These are phyloP conservation scores for Heliconius cydno DNA, from an alignment of 2,888 invertebrate species.

Conservation along the genomic window DNA sequence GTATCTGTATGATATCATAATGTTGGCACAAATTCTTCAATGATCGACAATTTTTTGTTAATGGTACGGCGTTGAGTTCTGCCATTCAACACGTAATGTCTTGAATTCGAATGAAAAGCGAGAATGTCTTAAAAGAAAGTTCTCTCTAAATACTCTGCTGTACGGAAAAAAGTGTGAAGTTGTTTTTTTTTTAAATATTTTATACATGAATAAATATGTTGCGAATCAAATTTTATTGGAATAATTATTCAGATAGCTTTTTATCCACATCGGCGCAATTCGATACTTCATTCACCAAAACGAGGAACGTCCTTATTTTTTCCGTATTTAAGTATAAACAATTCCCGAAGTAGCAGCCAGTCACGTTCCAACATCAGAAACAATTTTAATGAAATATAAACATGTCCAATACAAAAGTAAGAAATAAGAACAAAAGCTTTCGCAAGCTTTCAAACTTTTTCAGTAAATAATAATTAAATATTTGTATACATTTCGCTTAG, in stretches of 20 bases:
- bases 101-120: not conserved
- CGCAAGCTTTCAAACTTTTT: not conserved
- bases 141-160: not conserved
- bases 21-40: too few species aligned
- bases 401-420: not conserved
- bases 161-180: not conserved
- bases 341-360: not conserved
- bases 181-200: not conserved
- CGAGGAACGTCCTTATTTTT: not conserved
- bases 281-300: not conserved
- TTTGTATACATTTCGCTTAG: not conserved
- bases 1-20: too few species aligned
- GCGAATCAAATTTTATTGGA: too few species aligned
- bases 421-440: conserved; percentile 1
- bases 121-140: not conserved
- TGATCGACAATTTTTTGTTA: not conserved
- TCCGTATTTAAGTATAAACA: not conserved
- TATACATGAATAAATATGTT: too few species aligned
- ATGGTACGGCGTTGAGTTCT: not conserved
- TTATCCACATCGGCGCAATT: not conserved
- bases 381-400: conserved; percentile 6
- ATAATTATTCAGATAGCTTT: not conserved
- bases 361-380: not conserved
- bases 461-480: not conserved
- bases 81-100: not conserved